These are phyloP conservation scores for Sitobion miscanthi DNA, from an alignment of 1,140 invertebrate species.

Conservation along the genomic window DNA sequence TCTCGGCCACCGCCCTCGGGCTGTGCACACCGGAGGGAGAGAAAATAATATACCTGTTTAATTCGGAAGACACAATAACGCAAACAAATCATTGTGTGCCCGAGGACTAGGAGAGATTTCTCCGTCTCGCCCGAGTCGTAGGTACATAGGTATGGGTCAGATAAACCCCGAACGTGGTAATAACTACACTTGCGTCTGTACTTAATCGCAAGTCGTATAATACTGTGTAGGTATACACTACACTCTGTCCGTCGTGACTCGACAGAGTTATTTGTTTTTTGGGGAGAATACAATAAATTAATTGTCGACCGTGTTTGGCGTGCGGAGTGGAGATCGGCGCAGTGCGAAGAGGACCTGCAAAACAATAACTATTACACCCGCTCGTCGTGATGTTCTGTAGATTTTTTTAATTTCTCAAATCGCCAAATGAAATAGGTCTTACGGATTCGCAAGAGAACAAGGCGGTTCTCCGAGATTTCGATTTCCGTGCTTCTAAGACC, in stretches of 20 bases:
- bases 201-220: too few species aligned
- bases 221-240: too few species aligned
- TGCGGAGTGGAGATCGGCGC: not conserved
- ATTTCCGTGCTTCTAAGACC: not conserved
- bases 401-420: not conserved
- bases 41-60: conserved; percentile 13
- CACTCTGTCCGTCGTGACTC: not conserved
- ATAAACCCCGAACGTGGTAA: too few species aligned
- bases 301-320: not conserved
- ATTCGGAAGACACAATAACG: not conserved
- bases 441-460: not conserved
- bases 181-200: too few species aligned
- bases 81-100: not conserved
- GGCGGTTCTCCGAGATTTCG: too few species aligned
- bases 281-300: not conserved
- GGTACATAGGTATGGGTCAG: not conserved
- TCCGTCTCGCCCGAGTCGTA: not conserved
- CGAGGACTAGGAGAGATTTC: not conserved
- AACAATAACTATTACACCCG: not conserved
- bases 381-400: not conserved
- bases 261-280: not conserved
- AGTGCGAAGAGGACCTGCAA: not conserved
- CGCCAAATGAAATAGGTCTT: not conserved
- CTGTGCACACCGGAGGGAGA: not conserved
- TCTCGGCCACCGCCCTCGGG: not conserved